Percentiles rank a stretch among this genome's conserved stretches.
These are phyloP conservation scores for Clarias batrachus DNA, from an alignment of 2,113 vertebrate species.

Conservation along the genomic window DNA sequence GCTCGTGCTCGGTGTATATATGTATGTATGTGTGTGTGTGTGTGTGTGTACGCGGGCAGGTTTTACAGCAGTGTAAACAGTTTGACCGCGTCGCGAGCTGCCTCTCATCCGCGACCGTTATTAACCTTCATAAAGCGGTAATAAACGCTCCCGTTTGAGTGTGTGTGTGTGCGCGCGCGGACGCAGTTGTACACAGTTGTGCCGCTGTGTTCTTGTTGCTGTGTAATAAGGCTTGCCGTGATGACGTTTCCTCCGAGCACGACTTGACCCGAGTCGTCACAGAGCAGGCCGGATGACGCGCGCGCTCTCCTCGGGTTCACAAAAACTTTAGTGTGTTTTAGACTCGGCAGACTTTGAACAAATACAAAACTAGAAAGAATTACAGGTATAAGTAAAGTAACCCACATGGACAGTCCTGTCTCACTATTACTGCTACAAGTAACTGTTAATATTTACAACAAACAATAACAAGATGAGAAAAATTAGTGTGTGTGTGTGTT, in stretches of 20 bases:
- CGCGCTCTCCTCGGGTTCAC: too few relatives aligned
- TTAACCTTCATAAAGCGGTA: background rate
- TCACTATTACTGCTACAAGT: background rate
- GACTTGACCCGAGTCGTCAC: conserved; percentile 18
- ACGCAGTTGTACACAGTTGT: background rate
- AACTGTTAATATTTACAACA: background rate
- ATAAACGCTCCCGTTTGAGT: background rate
- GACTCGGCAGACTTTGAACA: background rate
- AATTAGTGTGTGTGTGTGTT: too few relatives aligned
- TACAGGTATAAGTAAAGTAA: background rate
- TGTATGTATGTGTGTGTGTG: background rate
- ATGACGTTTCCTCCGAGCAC: conserved; percentile 31
- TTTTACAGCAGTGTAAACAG: conserved; percentile 41
- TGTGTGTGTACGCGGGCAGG: background rate
- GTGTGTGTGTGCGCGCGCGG: background rate
- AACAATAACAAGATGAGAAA: background rate
- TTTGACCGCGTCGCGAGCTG: conserved; percentile 32
- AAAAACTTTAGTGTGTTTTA: too few relatives aligned
- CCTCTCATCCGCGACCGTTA: conserved; percentile 15
- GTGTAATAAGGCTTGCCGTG: conserved; percentile 28
- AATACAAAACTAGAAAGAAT: background rate
- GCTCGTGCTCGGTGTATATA: background rate
- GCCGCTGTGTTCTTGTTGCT: conserved; percentile 16
- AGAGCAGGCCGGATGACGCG: background rate
- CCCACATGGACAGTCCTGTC: background rate